phyloP scores from a whole-genome alignment of 2,797 vertebrate species.

The Monodelphis domestica region DNA sequence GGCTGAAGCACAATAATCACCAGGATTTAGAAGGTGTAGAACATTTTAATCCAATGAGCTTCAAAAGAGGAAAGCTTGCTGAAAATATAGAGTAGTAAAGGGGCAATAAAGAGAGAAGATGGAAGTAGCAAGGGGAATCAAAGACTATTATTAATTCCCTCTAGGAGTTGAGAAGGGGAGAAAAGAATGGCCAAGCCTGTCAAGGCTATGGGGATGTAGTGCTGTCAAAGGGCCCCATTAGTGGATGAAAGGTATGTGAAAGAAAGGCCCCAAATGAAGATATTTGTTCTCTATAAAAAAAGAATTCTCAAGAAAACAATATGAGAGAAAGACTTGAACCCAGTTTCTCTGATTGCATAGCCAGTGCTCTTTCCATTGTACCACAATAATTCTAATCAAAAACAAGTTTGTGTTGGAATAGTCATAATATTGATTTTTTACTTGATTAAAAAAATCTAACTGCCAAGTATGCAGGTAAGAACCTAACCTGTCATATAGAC shows the following conservation, averaged over 20 bases:
- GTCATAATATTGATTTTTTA: not conserved
- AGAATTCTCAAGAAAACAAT: not conserved
- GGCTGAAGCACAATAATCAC: not conserved
- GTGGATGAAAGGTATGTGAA: not conserved
- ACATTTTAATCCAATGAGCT: not conserved
- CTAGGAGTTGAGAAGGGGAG: not conserved
- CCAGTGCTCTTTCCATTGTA: not conserved
- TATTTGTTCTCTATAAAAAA: not conserved
- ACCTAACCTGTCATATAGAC: not conserved
- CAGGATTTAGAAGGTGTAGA: not conserved
- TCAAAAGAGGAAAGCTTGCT: not conserved
- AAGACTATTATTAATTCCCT: not conserved
- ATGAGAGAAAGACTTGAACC: not conserved
- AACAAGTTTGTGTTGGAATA: slow-evolving; percentile 27
- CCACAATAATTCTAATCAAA: not conserved
- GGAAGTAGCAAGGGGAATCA: not conserved
- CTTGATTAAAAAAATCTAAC: not conserved
- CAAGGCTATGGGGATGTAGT: not conserved
- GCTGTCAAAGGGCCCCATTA: not conserved
- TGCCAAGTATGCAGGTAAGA: not conserved
- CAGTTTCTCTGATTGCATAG: not conserved
- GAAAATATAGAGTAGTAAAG: not conserved
- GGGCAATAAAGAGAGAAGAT: no score
- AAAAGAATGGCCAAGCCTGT: not conserved
- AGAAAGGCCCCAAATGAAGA: not conserved